Conservation (phyloP, 2,113 vertebrate species). For the Corythornis cristatus region DNA sequence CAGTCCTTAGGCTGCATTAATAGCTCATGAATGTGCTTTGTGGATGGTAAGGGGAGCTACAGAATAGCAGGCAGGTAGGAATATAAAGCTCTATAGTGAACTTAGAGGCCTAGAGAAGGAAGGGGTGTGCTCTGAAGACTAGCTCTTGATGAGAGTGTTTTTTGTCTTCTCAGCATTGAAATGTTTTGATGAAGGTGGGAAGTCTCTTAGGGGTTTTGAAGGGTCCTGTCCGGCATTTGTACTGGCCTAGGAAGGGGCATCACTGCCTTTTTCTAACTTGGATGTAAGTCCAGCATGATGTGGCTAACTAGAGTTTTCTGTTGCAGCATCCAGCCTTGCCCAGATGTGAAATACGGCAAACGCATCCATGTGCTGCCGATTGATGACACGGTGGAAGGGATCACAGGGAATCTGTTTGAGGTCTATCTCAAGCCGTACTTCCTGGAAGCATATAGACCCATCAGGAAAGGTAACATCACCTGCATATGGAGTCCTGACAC, state of each 20-base stretch:
- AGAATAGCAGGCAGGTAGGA: neutral
- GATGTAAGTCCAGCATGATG: neutral
- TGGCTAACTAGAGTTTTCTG: conserved; percentile 45
- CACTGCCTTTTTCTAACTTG: neutral
- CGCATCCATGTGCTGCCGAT: conserved; percentile 97
- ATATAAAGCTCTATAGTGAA: neutral
- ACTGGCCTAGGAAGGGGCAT: neutral
- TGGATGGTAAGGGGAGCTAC: rapidly evolving
- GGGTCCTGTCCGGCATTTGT: neutral
- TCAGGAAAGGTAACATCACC: conserved; percentile 89
- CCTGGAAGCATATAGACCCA: conserved; percentile 97
- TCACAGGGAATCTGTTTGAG: conserved; percentile 97
- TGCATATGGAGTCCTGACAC: neutral
- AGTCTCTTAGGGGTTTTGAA: neutral
- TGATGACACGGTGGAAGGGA: conserved; percentile 97
- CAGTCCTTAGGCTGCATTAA: neutral
- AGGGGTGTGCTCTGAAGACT: neutral
- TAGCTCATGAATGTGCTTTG: neutral
- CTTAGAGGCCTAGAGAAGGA: neutral
- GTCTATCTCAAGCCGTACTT: conserved; percentile 99
- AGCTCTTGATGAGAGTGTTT: neutral
- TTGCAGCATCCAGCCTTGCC: conserved; percentile 97
- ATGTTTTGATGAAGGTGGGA: neutral
- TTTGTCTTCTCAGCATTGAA: neutral
- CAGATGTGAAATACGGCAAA: conserved; percentile 98